phyloP scores from a whole-genome alignment of 2,113 vertebrate species.

The Atrichornis clamosus region DNA sequence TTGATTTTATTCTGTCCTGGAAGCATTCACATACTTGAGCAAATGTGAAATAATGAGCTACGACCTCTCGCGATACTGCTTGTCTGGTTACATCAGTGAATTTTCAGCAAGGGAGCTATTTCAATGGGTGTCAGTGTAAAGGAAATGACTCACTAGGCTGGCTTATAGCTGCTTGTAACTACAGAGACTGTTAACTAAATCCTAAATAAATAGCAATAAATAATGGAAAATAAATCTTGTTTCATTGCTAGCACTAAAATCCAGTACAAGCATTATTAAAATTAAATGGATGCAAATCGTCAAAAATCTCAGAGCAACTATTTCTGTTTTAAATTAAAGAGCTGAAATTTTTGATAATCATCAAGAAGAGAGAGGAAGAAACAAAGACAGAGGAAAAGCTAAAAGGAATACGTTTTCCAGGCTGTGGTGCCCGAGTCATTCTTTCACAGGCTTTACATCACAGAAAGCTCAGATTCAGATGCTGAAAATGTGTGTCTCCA shows the following conservation, averaged over 20 bases:
- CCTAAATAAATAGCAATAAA: slow-evolving; percentile 9
- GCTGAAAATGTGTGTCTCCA: neutral
- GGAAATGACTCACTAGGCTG: slow-evolving; percentile 53
- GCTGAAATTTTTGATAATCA: neutral
- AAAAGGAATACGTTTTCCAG: neutral
- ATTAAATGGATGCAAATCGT: neutral
- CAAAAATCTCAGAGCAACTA: neutral
- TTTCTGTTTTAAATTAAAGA: neutral
- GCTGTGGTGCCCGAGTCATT: neutral
- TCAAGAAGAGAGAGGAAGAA: neutral
- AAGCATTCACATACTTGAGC: neutral
- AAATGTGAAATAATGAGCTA: slow-evolving; percentile 48
- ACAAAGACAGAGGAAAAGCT: neutral
- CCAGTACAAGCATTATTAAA: neutral
- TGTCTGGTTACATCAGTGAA: slow-evolving; percentile 41
- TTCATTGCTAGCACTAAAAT: slow-evolving; percentile 2
- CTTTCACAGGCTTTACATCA: neutral
- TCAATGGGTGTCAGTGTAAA: slow-evolving; percentile 28
- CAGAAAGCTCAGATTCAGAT: slow-evolving; percentile 1
- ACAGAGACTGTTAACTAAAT: slow-evolving; percentile 21
- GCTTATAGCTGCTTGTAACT: slow-evolving; percentile 9
- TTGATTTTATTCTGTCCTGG: slow-evolving; percentile 3
- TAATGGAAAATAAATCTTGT: slow-evolving; percentile 5
- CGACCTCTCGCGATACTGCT: slow-evolving; percentile 55
- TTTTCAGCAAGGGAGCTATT: slow-evolving; percentile 23